Percentiles rank a stretch among this genome's conserved stretches.
These are phyloP conservation scores for Ammodramus savannarum DNA, from an alignment of 2,113 vertebrate genomes.

Conservation along the genomic window DNA sequence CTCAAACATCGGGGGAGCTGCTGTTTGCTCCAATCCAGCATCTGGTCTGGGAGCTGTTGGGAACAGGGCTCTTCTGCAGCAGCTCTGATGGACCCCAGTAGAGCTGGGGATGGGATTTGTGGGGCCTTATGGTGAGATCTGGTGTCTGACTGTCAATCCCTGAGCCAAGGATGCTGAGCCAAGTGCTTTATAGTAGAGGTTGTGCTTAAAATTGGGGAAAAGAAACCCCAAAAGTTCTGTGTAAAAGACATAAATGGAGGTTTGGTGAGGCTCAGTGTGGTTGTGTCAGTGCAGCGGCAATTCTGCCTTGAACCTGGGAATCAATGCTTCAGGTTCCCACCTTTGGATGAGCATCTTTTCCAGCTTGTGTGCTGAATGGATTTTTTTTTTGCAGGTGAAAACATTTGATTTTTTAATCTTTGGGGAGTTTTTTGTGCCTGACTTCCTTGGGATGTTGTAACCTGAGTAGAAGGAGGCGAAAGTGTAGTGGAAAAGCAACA, in stretches of 20 bases:
- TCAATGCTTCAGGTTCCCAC: not conserved
- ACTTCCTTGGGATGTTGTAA: not conserved
- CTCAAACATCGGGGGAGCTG: not conserved
- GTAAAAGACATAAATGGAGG: fast-evolving
- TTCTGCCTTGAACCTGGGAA: not conserved
- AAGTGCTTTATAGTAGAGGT: not conserved
- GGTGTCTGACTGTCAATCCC: not conserved
- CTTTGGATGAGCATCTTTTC: not conserved
- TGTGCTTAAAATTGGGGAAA: fast-evolving
- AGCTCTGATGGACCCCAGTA: not conserved
- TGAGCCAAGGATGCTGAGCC: not conserved
- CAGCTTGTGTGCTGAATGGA: not conserved
- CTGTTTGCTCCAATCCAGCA: not conserved
- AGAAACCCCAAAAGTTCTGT: not conserved
- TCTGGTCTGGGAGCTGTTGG: not conserved
- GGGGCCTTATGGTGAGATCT: not conserved
- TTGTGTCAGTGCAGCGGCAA: not conserved
- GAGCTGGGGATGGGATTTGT: not conserved
- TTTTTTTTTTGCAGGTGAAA: not conserved
- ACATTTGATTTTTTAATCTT: not conserved
- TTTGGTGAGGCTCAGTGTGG: not conserved
- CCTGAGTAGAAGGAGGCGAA: not conserved
- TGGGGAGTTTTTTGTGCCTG: not conserved
- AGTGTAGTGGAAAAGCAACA: not conserved
- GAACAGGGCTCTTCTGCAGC: not conserved